Base-by-base conservation (phyloP, 2,888 invertebrate genomes). In the Erebia ligea region DNA sequence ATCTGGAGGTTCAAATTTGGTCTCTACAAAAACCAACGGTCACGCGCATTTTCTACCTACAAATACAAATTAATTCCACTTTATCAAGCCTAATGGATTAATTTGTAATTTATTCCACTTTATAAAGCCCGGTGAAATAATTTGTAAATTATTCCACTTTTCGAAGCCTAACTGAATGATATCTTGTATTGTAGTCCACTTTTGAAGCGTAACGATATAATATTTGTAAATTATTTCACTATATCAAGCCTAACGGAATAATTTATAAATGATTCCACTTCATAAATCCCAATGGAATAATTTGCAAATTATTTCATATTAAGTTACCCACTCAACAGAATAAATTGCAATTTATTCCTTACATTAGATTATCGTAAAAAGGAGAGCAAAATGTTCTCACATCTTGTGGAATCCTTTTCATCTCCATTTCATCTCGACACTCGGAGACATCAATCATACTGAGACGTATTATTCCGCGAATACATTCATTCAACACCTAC, bases 381-480 rank as follows among this genome's bases (percentile, higher is more conserved):
- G 25, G 56, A 15, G 19, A 13, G 13, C 25, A 21, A 0, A 3
- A 25, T 19, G 10, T 2, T 19, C 19, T 19, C 34, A 21, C 21
- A 25, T 57, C 21, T 57, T 6, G 21, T 4, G 21, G 17, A 54
- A 57, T 13, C 45, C 45, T 45, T 45, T 45, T 45, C 45, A 45
- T 45, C 45, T 57, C 21, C 54, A 17, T 57, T 57, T 57, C 56
- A 57, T 57, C 56, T 25, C 25, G 56, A 15, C 56, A 57, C 25
- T 57, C 56, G 56, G 56, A 15, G 15, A 13, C 21, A 57, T 57
- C 56, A 57, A 25, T 57, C 56, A 57, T 57, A 11, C 15, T 15
- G 19, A 56, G 56, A 57, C 21, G 21, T 57, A 19, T 57, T 57
- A 57, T 57, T 25, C 21, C 25, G 13, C 25, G 21, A 57, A 25